A percentile compares a stretch with the other conserved stretches of the same genome.
Evolutionary conservation across 2,113 vertebrate species (phyloP).

Genomic region (Rhea pennata): DNA sequence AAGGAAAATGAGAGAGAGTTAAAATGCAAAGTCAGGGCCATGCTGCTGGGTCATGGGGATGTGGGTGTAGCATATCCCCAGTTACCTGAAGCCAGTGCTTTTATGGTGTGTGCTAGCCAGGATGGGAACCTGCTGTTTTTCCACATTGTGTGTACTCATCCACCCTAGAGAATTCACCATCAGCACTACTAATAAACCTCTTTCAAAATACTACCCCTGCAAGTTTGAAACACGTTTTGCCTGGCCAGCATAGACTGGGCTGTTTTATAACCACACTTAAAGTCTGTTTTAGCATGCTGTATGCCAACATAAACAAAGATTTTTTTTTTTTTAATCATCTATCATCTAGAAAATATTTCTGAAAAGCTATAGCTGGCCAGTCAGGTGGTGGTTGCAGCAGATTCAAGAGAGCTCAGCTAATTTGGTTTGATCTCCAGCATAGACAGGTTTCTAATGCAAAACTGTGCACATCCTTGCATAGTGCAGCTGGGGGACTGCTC

Average conservation of each 20-base stretch:
- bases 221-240: background rate
- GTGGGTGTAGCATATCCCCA: background rate
- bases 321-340: background rate
- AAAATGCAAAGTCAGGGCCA: background rate
- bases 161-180: background rate
- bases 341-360: background rate
- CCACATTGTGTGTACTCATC: background rate
- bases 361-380: background rate
- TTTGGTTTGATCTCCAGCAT: background rate
- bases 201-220: background rate
- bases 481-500: background rate
- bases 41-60: background rate
- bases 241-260: background rate
- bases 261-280: background rate
- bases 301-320: slow-evolving; percentile 10
- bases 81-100: background rate
- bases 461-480: background rate
- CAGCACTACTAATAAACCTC: background rate
- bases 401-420: background rate
- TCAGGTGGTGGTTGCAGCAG: rapidly evolving
- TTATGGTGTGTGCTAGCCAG: background rate
- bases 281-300: background rate
- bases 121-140: background rate
- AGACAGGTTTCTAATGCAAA: background rate
- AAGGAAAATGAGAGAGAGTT: background rate